Conservation (phyloP, 2,113 vertebrate genomes). For the Sus scrofa region T2T-Sscrofa CM000819.6:103533001-103533500, state of each 20-base stretch:
- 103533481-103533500: no score
- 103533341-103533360: no score
- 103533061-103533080: not conserved
- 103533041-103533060: not conserved
- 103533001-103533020: not conserved
- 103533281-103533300: not conserved
- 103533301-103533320: no score
- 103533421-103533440: no score
- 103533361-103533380: no score
- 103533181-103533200: not conserved
- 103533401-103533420: no score
- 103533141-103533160: not conserved
- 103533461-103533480: no score
- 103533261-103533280: not conserved
- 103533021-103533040: not conserved
- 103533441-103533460: no score
- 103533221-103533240: not conserved
- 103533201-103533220: not conserved
- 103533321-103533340: no score
- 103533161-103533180: not conserved
- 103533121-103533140: not conserved
- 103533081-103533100: not conserved
- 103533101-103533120: not conserved
- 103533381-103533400: no score
- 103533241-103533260: not conserved